Conservation (phyloP, 2,797 vertebrate genomes). For the Coluber constrictor region DNA sequence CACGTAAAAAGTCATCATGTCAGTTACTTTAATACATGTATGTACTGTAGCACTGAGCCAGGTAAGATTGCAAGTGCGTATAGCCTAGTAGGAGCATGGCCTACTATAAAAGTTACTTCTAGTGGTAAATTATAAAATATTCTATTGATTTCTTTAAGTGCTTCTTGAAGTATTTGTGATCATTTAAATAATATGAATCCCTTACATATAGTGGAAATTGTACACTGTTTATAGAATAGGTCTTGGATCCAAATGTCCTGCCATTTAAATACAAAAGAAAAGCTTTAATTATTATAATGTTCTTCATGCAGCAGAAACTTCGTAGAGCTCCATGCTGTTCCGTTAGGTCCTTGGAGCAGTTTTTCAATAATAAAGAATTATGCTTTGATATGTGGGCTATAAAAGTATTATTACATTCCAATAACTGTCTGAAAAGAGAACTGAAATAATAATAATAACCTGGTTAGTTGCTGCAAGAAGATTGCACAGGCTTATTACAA, state of each 20-base stretch:
- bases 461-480: too few relatives aligned
- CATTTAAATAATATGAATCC: background rate
- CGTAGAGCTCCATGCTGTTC: background rate
- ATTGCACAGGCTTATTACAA: too few relatives aligned
- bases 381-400: background rate
- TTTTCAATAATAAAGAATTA: background rate
- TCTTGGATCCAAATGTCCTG: background rate
- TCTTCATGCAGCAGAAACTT: background rate
- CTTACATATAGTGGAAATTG: background rate
- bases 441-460: background rate
- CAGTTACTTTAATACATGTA: conserved; percentile 86
- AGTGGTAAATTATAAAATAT: background rate
- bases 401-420: background rate
- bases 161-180: background rate
- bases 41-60: conserved; percentile 88
- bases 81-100: too few relatives aligned
- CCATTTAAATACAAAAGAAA: background rate
- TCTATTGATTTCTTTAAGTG: background rate
- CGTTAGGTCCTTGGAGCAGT: background rate
- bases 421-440: background rate
- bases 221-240: background rate
- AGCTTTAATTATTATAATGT: background rate
- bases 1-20: conserved; percentile 89
- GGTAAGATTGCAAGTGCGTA: conserved; percentile 64
- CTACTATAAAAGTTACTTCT: background rate